Evolutionary conservation across 2,113 vertebrate genomes (phyloP).

Genomic region (Polypterus bichir): DNA sequence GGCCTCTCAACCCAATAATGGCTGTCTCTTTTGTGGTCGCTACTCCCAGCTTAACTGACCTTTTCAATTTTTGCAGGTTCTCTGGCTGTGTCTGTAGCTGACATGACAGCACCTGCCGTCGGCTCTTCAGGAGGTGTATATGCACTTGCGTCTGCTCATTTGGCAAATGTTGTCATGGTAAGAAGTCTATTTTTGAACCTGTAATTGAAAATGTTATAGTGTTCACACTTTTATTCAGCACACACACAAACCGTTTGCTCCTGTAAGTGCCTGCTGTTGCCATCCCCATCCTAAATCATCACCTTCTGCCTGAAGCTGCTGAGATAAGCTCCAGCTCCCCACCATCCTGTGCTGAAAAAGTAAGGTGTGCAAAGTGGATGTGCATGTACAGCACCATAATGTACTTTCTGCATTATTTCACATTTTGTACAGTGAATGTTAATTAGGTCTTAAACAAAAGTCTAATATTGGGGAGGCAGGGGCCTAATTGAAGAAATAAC

Average conservation of each 20-base stretch:
- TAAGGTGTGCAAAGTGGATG: no score
- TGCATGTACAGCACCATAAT: no score
- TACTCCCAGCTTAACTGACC: not conserved
- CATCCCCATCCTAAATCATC: not conserved
- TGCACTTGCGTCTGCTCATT: constrained; percentile 86
- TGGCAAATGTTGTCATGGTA: constrained; percentile 97
- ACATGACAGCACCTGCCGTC: constrained; percentile 88
- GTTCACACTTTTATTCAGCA: not conserved
- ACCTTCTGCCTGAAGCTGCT: no score
- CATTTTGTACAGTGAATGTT: no score
- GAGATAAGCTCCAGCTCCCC: no score
- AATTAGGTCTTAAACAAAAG: no score
- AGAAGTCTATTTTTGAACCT: constrained; percentile 23
- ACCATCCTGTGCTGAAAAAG: no score
- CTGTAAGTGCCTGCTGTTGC: not conserved
- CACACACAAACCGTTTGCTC: not conserved
- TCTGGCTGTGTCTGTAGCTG: constrained; percentile 80
- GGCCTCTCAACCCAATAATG: not conserved
- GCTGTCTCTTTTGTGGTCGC: not conserved
- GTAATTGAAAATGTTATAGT: not conserved
- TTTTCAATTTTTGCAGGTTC: constrained; percentile 59
- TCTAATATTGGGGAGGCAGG: no score
- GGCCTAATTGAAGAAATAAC: no score
- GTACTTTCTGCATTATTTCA: no score
- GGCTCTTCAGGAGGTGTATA: constrained; percentile 93